Base-by-base conservation (phyloP, 2,113 vertebrate species). In the Blennius ocellaris region DNA sequence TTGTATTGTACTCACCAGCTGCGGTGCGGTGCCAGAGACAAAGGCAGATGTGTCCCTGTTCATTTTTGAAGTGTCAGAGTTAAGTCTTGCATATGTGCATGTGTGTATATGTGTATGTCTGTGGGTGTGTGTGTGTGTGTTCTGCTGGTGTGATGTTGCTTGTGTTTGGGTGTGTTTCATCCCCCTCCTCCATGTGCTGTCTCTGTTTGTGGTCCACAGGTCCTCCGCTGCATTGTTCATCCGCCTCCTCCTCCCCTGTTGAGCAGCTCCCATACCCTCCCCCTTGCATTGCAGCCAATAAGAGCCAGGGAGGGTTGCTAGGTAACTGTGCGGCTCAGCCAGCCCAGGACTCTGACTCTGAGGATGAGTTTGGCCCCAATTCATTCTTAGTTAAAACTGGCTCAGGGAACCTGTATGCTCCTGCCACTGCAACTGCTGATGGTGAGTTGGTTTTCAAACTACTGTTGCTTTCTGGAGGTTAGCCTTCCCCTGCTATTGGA, bases 321-420 rank as follows among this genome's bases (percentile, higher is more conserved):
- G 96, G 96, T 96, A 96, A 97, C 94, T 94, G 95, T 92, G 96
- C 92, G 93, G 94, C 94, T 95, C 96, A 94, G 94, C 94, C 95
- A 94, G 93, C 94, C 95, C 96, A 92, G 94, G 96, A 96, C 94
- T 97, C 96, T 93, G 96, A 98, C 93, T 97, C 96, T 92, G 96
- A 98, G 87, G 96, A 97, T 95, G 97, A 97, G 95, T 97, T 97
- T 96, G 95, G 94, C 93, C 95, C 96, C 89, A 95, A 95, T 94
- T 96, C 96, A 90, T 96, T 98, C 96, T 96, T 96, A 97, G 97
- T 96, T 96, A 95, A 96, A 95, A 96, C 95, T 94, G 96, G 95
- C 95, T 97, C 97, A 90, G 96, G 94, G 91, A 97, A 93, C 92
- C 94, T 95, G 91, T 95, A 92, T 88, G 95, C 95, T 92, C 92